phyloP scores from a whole-genome alignment of 2,888 invertebrate species.

The Antheraea assamensis region DNA sequence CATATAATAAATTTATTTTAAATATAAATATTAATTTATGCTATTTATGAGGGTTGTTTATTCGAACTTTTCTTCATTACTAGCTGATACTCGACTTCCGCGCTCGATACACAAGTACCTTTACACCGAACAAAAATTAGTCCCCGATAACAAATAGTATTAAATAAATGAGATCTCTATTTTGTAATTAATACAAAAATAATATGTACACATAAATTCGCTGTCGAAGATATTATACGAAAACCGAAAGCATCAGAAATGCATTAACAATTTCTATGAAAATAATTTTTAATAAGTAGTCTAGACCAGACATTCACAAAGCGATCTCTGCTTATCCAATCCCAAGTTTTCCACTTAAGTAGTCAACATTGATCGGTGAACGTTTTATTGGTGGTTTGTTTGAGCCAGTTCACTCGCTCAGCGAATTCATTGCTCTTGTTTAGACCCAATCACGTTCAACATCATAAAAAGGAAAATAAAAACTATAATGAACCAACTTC shows the following conservation, averaged over 20 bases:
- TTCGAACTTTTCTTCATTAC: no score
- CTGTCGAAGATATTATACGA: constrained; percentile 22
- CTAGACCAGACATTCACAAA: constrained; percentile 70
- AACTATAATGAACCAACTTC: constrained; percentile 71
- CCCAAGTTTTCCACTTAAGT: constrained; percentile 66
- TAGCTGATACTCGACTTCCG: no score
- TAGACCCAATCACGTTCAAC: constrained; percentile 70
- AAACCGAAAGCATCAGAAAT: constrained; percentile 39
- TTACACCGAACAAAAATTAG: no score
- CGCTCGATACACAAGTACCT: no score
- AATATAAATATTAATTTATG: no score
- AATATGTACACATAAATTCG: background rate
- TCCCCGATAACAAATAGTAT: background rate
- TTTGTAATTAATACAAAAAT: background rate
- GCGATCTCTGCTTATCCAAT: constrained; percentile 63
- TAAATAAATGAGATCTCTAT: background rate
- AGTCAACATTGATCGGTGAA: constrained; percentile 59
- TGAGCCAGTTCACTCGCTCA: constrained; percentile 43
- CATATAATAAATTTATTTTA: no score
- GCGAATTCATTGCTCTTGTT: constrained; percentile 66
- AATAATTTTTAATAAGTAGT: constrained; percentile 76
- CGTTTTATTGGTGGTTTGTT: constrained; percentile 65
- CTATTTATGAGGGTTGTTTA: no score
- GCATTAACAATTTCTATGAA: constrained; percentile 63
- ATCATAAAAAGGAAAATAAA: constrained; percentile 71